Base-by-base conservation (phyloP, 2,797 vertebrate species). In the Poecilia wingei region DNA sequence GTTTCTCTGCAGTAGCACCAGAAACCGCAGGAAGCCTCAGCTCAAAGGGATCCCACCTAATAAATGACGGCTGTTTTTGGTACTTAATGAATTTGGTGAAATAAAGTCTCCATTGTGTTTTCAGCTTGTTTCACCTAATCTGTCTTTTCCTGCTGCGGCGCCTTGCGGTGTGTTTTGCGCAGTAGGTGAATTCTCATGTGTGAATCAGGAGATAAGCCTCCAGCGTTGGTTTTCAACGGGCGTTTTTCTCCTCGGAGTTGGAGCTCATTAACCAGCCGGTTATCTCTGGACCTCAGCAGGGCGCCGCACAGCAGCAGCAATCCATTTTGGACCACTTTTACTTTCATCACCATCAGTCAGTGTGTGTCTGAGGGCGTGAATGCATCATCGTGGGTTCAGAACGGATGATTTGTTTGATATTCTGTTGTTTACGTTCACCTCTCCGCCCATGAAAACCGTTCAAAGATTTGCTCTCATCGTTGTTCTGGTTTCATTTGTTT, bases 181-280 rank as follows among this genome's bases (percentile, higher is more conserved):
- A 82, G 57, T 51, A 84, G 85, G 82, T 86, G 84, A 41, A 76
- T 85, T 73, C 73, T 72, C 78, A 87, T 14, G 33, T 84, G 87
- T 87, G 87, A 88, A 85, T 89, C 55, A 22, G 74, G 45, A 90
- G 87, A 91, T 87, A 88, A 91, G 84, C 82, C 61, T 51, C 80
- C 80, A 86, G 90, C 75, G 86, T 18, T 82, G 76, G 74, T 71
- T 45, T 80, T 72, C 0, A 25, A 61, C 10, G 46, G 51, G 69
- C 51, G 31, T 73, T 88, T 70, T 80, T 80, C 68, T 81, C 71
- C 22, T 53, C 10, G 9, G 31, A 3, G 55, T 33, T 49, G 72
- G 77, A 68, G 76, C 78, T 91, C 83, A 79, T 91, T 86, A 89
- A 78, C 57, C 41, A 69, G 66, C n/a, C 68, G 33, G 82, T 88